Conservation (phyloP, 1,140 invertebrate species). For the Halotydeus destructor region DNA sequence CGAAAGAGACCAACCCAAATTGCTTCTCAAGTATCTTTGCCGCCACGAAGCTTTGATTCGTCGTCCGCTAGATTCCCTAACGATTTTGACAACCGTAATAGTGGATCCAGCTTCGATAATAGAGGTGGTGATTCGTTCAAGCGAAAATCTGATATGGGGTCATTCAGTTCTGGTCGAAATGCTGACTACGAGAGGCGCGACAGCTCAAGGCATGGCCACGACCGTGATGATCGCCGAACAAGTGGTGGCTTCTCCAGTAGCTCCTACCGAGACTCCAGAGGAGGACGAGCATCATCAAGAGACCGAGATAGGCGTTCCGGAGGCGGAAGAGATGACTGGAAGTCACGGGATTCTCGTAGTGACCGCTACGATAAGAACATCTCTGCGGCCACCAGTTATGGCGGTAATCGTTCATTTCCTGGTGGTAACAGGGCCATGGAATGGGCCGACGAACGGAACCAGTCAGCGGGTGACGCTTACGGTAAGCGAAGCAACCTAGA, state of each 20-base stretch:
- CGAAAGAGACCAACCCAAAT: slow-evolving; percentile 8
- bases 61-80: neutral
- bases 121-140: neutral
- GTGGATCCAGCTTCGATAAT: neutral
- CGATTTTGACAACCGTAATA: slow-evolving; percentile 3
- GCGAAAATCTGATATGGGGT: slow-evolving; percentile 2
- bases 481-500: no score
- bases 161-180: neutral
- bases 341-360: neutral
- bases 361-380: no score
- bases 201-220: neutral
- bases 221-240: slow-evolving; percentile 4
- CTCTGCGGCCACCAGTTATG: neutral
- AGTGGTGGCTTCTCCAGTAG: neutral
- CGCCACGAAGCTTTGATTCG: neutral
- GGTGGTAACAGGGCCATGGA: neutral
- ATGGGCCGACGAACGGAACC: no score
- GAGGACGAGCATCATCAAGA: neutral
- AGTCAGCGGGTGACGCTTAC: no score
- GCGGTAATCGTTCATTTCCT: neutral
- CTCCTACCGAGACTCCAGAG: neutral
- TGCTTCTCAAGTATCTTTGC: slow-evolving; percentile 1
- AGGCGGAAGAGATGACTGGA: slow-evolving; percentile 6
- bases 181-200: slow-evolving; percentile 2
- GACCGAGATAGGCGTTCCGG: neutral